These are phyloP conservation scores for Halictus ligatus DNA, from an alignment of 2,888 invertebrate genomes.

Conservation along the genomic window DNA sequence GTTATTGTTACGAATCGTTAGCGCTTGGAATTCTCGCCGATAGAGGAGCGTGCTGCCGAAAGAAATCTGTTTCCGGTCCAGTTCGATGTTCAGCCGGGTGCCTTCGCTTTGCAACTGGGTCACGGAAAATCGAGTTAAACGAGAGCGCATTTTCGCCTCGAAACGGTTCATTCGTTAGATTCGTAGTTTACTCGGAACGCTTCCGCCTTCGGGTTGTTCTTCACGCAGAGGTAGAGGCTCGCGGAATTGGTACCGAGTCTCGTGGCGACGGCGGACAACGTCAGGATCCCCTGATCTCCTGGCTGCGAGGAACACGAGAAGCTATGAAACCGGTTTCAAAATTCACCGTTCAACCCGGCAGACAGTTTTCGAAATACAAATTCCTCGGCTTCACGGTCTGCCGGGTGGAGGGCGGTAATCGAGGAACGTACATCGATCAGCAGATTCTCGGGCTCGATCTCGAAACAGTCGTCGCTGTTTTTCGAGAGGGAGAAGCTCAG, in stretches of 20 bases:
- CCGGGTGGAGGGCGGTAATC: neutral
- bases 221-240: slow-evolving; percentile 82
- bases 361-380: no score
- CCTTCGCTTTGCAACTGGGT: slow-evolving; percentile 85
- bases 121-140: neutral
- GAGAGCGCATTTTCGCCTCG: neutral
- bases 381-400: neutral
- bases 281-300: slow-evolving; percentile 72
- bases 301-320: slow-evolving; percentile 64
- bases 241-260: slow-evolving; percentile 78
- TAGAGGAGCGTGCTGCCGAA: slow-evolving; percentile 87
- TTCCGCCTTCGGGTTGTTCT: slow-evolving; percentile 87
- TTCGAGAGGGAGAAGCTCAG: slow-evolving; percentile 85
- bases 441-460: slow-evolving; percentile 82
- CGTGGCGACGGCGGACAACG: slow-evolving; percentile 78
- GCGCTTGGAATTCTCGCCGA: slow-evolving; percentile 84
- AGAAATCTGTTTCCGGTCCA: slow-evolving; percentile 82
- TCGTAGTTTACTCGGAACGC: slow-evolving; percentile 79
- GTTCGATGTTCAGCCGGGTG: slow-evolving; percentile 85
- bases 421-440: slow-evolving; percentile 66
- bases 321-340: neutral
- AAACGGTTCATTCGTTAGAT: neutral
- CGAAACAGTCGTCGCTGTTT: slow-evolving; percentile 84
- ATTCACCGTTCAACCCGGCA: no score
- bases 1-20: slow-evolving; percentile 87